Base-by-base conservation (phyloP, 2,113 vertebrate genomes). In the Natator depressus region DNA sequence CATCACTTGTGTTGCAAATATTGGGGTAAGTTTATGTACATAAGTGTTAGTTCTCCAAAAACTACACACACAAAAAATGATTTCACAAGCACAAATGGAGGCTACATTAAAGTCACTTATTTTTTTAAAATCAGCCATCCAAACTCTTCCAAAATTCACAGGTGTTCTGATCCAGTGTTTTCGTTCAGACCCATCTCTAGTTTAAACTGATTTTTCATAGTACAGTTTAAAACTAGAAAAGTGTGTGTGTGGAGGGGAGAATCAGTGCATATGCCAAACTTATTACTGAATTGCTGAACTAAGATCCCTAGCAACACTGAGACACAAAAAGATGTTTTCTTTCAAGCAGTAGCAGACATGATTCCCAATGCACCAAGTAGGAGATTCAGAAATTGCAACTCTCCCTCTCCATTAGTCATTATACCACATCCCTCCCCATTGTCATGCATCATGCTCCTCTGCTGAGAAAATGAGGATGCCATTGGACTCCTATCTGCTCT, bases 401-500 rank as follows among this genome's bases (percentile, higher is more conserved):
- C 38, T 42, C 19, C 69, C 20, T 42, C 22, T 38, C 69, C n/a
- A 38, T 72, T 72, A 75, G 31, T 65, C 31, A 75, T 75, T 75
- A 42, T 75, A 75, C 69, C 22, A 38, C 69, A 75, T 38, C 38
- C 38, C 22, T 42, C 20, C 69, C 38, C 20, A 75, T 11, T 42
- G 69, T 22, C 38, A 75, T 75, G 38, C 69, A 19, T 20, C 69
- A 42, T 46, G 88, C 10, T 80, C 51, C 55, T 97, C 87, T 95
- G 87, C 76, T 87, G 82, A 38, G 42, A 59, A 10, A 38, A 42
- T 72, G 89, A 93, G 69, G 80, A 96, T 89, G 88, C 93, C 57
- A 69, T 88, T 59, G 72, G 91, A 82, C 87, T 95, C 92, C 94
- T 87, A 93, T 96, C 82, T 82, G 53, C 31, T 75, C 47, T 90